phyloP scores from a whole-genome alignment of 2,797 vertebrate genomes.

The Coregonus sp. region DNA sequence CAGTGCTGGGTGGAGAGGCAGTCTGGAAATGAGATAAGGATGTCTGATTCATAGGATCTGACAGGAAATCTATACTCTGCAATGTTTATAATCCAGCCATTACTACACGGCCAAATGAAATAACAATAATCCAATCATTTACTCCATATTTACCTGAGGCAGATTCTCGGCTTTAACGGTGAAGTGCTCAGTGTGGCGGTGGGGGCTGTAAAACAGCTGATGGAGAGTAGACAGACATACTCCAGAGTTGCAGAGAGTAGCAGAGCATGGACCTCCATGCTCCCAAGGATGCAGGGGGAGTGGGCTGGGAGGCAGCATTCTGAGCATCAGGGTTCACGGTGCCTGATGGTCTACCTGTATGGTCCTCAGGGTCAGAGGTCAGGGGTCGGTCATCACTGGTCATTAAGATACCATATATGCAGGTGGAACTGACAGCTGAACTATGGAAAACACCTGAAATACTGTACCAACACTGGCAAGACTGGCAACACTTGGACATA shows the following conservation, averaged over 20 bases:
- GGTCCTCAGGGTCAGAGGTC: slow-evolving; percentile 6
- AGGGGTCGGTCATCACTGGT: slow-evolving; percentile 62
- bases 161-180: slow-evolving; percentile 74
- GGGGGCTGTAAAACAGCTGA: slow-evolving; percentile 48
- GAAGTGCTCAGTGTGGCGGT: slow-evolving; percentile 52
- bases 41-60: slow-evolving; percentile 94
- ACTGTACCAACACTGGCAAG: neutral
- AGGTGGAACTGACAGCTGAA: slow-evolving; percentile 27
- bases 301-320: slow-evolving; percentile 16
- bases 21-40: slow-evolving; percentile 90
- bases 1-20: slow-evolving; percentile 69
- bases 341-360: slow-evolving; percentile 47
- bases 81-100: slow-evolving; percentile 94
- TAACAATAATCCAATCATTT: slow-evolving; percentile 93
- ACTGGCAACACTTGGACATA: neutral
- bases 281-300: slow-evolving; percentile 40
- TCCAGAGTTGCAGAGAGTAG: neutral
- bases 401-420: slow-evolving; percentile 55
- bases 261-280: slow-evolving; percentile 27
- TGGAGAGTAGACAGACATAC: slow-evolving; percentile 17
- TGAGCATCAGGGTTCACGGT: slow-evolving; percentile 18
- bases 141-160: slow-evolving; percentile 81
- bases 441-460: neutral
- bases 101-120: slow-evolving; percentile 90
- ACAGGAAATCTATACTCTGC: slow-evolving; percentile 97